Conservation (phyloP, 2,888 invertebrate species). For the Lithosia quadra region DNA sequence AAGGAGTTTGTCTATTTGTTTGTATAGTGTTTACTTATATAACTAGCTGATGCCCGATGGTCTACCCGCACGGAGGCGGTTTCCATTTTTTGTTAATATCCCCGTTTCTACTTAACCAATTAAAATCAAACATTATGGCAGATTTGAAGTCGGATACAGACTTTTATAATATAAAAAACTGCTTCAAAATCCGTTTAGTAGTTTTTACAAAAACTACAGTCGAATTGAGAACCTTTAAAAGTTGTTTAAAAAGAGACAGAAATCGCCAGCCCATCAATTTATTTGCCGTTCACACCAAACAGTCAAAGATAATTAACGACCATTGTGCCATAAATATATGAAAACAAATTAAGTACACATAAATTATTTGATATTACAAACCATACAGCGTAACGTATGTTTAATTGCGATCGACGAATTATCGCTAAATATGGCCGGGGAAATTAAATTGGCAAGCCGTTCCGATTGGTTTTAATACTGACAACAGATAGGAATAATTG, state of each 20-base stretch:
- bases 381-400: conserved; percentile 27
- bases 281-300: not conserved
- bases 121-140: too few relatives aligned
- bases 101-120: too few relatives aligned
- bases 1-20: not conserved
- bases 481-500: conserved; percentile 62
- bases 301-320: conserved; percentile 13
- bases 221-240: too few relatives aligned
- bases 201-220: too few relatives aligned
- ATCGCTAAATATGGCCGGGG: conserved; percentile 44
- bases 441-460: conserved; percentile 49
- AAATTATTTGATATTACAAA: conserved; percentile 36
- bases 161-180: too few relatives aligned
- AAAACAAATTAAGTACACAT: conserved; percentile 30
- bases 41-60: too few relatives aligned
- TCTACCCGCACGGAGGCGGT: too few relatives aligned
- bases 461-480: conserved; percentile 58
- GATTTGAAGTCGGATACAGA: too few relatives aligned
- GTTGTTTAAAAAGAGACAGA: not conserved
- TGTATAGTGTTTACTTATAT: not conserved
- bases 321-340: conserved; percentile 19
- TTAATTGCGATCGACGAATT: conserved; percentile 42
- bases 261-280: not conserved
- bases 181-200: too few relatives aligned
- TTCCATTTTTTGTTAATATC: too few relatives aligned